Base-by-base conservation (phyloP, 2,113 vertebrate species). In the Thinocorus orbignyianus region DNA sequence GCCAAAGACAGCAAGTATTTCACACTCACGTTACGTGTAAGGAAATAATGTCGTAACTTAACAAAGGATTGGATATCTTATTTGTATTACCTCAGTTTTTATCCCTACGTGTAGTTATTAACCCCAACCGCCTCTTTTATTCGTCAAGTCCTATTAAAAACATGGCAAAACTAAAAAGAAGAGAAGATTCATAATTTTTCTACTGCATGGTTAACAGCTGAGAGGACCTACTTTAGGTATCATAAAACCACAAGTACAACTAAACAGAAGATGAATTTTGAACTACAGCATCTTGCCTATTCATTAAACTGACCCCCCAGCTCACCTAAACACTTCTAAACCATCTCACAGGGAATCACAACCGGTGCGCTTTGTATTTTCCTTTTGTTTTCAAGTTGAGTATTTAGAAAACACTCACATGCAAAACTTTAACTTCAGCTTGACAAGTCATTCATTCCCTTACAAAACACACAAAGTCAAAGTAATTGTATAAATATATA, bases 1-100 rank as follows among this genome's bases (percentile, higher is more conserved):
- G 66, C 58, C 86, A 92, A 93, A 91, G 88, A 72, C 46, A 79
- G 51, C 66, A 80, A 85, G 28, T 35, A 77, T 89, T 92, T 91
- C 71, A 78, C 35, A 77, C 30, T 8, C 52, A 30, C 22, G 7
- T 35, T 23, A 64, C 46, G 22, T 3, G 10, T 30, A 49, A 64
- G 9, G 79, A 79, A 92, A 81, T 65, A 51, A 85, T 14, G 7
- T 25, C 9, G 13, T 72, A 77, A 85, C 33, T 80, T 79, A 91
- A 72, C 51, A 77, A 54, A 54, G 28, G 28, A 90, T 41, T 61
- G 13, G 52, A 18, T 52, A 83, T 92, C 82, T 92, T 42, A 51
- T 64, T 91, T 64, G 9, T 18, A 37, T 23, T 31, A 54, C 48
- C 73, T 79, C 90, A 81, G 28, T 81, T 86, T 33, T 23, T 82